Evolutionary conservation across 2,113 vertebrate genomes (phyloP), one percentile per base, ranked within the genome.

Genomic region (Hemiprocne comata): DNA sequence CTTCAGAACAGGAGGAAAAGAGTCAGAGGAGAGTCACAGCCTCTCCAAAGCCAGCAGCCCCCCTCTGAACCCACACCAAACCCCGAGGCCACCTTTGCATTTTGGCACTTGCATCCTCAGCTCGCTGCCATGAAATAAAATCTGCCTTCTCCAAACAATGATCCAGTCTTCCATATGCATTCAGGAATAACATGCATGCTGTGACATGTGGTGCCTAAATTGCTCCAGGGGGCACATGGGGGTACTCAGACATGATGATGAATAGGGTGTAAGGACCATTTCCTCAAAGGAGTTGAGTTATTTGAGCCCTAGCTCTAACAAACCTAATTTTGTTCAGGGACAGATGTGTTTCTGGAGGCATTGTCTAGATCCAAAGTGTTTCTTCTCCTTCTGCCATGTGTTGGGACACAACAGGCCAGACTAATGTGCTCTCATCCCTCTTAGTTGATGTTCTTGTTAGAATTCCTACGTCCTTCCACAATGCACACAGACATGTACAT

Each of bases 41-140:
- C 23, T 83, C 48, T 21, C 55, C n/a, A 67, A 90, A 79, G 29
- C 19, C 82, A 69, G 58, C 60, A 79, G 11, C 20, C 58, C 18
- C 12, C 23, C 57, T 60, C 24, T 1, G 3, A 89, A 28, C 19
- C 34, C 44, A 38, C 0, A 0, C 10, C 5, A 3, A 25, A 31
- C 50, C 25, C 9, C 0, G 0, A 65, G 54, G 29, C 9, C 33
- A 31, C 19, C 55, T 87, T 55, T 51, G 8, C 42, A 12, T 62
- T 40, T 58, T 13, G 48, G 8, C 2, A 0, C 65, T 65, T 44
- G 46, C 26, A 26, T 66, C 21, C 54, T 26, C 34, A 72, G n/a
- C 62, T 83, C 44, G 7, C 29, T 76, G 42, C 44, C 33, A 12
- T 5, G 4, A 60, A 5, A 16, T 13, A 80, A 87, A 85, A 80